Evolutionary conservation across 2,888 invertebrate genomes (phyloP), one percentile per base, ranked within the genome.

Genomic region (Hemaris fuciformis): DNA sequence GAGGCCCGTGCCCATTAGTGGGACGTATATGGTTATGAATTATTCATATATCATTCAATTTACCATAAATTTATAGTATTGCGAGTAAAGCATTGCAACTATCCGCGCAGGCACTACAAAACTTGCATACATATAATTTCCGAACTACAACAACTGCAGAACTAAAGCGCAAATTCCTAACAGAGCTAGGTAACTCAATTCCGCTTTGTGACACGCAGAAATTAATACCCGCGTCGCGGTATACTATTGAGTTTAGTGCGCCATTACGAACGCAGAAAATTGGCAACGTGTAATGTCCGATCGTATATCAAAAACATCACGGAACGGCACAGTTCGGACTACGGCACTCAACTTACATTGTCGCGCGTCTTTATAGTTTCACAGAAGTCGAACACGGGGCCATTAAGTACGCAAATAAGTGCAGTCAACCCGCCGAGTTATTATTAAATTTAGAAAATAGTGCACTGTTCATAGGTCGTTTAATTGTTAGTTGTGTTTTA

Each of bases 171-270:
- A 38, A 10, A 38, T 5, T n/a, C 38, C 38, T 13, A 38, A 38
- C n/a, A 8, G 13, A 3, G 38, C n/a, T n/a, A 38, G 38, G 27
- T 48, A 27, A 31, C 53, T 53, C 53, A 18, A 53, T 31, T 53
- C 27, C 53, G n/a, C n/a, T n/a, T 18, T 27, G 53, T 53, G 48
- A 53, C 31, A 53, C 27, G 31, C 31, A 53, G 27, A 53, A 53
- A 27, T 48, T 31, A 53, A 53, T 46, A 46, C 18, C 8, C 15
- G 27, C 2, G 31, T 18, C 15, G 27, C 53, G 8, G 53, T 27
- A 48, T 25, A 31, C 53, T 31, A 53, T 53, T 15, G 31, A 53
- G 27, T 53, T 53, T 53, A 53, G 27, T 53, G 18, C 53, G 31
- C 53, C 31, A 53, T 53, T 53, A 31, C 31, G 31, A 53, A 53